Base-by-base conservation (phyloP, 2,888 invertebrate genomes). In the Petrophora chlorosata region DNA sequence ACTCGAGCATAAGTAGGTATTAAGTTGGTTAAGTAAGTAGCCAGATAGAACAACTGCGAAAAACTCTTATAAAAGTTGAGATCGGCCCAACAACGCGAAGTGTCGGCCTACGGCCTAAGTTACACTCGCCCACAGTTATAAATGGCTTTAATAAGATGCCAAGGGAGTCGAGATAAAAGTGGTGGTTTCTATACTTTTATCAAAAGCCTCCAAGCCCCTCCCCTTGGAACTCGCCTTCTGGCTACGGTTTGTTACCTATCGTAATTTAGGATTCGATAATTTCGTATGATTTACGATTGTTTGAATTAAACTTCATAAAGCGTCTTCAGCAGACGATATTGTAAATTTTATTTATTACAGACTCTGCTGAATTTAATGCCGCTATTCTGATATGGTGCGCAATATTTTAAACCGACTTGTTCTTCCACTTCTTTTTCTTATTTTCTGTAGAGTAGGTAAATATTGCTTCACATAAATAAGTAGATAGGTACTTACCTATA, bases 141-240 rank as follows among this genome's bases (percentile, higher is more conserved):
- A 63, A 65, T 55, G 54, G 51, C 44, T 56, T 56, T 67, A 65
- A 66, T 66, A 67, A 65, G 59, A 67, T 64, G 60, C 60, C 62
- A 63, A 62, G 59, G 59, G 55, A 62, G 56, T 49, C 39, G 47
- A 65, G 70, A 71, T 67, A 65, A 72, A 70, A 64, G 56, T 65
- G 61, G 51, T 46, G 56, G 53, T 56, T 59, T 60, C 59, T 64
- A 65, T 63, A 64, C 63, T 67, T 64, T 68, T 67, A 69, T 67
- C 62, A 64, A 62, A 57, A 53, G 56, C 47, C 54, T 50, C 42
- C 29, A 8, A 12, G 42, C 53, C 45, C 43, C 39, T 41, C 56
- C 28, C 39, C 39, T 30, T 32, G 59, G 53, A 63, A 44, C 46
- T 46, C 49, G 56, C 56, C 58, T 56, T 53, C 59, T 59, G 53